phyloP scores from a whole-genome alignment of 1,140 invertebrate genomes.

The Bombus consobrinus region DNA sequence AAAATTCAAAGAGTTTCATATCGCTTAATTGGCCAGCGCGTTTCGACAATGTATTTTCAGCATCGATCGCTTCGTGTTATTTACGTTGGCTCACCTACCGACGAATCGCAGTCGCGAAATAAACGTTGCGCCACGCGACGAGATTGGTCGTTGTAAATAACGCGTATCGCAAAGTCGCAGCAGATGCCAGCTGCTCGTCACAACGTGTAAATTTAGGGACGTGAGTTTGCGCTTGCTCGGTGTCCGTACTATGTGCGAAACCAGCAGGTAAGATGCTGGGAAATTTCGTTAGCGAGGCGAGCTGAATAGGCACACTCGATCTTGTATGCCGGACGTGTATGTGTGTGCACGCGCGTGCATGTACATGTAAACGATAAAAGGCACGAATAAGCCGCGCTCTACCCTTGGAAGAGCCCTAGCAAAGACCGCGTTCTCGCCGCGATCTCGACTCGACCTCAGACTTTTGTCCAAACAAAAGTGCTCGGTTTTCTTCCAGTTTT shows the following conservation, averaged over 20 bases:
- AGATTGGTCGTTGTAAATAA: no score
- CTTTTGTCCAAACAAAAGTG: slow-evolving; percentile 17
- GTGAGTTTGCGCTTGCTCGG: neutral
- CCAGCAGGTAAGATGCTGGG: slow-evolving; percentile 12
- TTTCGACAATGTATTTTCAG: no score
- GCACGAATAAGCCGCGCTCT: slow-evolving; percentile 27
- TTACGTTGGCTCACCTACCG: no score
- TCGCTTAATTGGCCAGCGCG: no score
- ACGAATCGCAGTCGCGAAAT: no score
- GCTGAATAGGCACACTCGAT: slow-evolving; percentile 40
- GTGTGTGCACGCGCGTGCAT: neutral
- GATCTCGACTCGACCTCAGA: slow-evolving; percentile 4
- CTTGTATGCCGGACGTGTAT: neutral
- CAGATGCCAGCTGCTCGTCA: neutral
- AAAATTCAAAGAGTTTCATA: no score
- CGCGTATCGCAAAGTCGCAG: neutral
- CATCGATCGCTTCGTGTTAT: no score
- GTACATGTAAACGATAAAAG: neutral
- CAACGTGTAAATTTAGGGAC: slow-evolving; percentile 12
- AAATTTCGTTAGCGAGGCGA: slow-evolving; percentile 34
- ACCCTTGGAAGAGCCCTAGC: neutral
- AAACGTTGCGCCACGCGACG: no score
- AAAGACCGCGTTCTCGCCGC: neutral
- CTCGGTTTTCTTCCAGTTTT: neutral
- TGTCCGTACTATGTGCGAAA: neutral